Percentiles rank a stretch among this genome's conserved stretches.
Conservation (phyloP, 2,113 vertebrate genomes). For the Bungarus multicinctus region DNA sequence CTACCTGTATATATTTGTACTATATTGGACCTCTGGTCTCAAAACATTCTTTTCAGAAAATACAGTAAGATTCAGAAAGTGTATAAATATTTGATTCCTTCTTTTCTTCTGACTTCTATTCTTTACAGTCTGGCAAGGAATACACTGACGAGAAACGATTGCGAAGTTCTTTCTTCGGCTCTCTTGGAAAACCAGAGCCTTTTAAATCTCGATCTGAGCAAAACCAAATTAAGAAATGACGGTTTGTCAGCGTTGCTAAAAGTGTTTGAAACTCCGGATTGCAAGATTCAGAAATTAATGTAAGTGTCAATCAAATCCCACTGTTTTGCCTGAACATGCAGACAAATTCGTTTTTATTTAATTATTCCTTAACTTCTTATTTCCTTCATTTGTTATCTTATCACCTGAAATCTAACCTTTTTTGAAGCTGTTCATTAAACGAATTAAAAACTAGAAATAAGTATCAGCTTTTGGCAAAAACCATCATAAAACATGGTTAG, state of each 20-base stretch:
- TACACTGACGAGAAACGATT: background rate
- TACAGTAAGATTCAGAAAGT: background rate
- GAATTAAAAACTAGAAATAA: no score
- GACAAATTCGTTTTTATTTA: background rate
- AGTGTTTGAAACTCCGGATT: background rate
- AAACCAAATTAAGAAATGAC: background rate
- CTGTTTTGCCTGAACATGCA: background rate
- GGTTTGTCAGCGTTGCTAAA: background rate
- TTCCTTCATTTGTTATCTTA: background rate
- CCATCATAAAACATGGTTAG: no score
- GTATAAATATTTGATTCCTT: background rate
- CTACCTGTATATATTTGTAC: background rate
- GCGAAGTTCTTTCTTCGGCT: background rate
- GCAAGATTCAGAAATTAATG: slow-evolving; percentile 20
- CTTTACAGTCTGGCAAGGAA: slow-evolving; percentile 6
- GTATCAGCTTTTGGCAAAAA: no score
- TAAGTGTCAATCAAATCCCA: background rate
- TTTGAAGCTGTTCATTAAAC: no score
- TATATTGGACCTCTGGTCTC: background rate
- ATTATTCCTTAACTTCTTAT: background rate
- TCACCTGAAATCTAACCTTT: background rate
- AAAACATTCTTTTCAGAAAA: background rate
- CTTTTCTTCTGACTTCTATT: no score
- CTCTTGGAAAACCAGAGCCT: background rate
- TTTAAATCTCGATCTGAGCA: slow-evolving; percentile 2